These are phyloP conservation scores for Heliangelus exortis DNA, from an alignment of 2,797 vertebrate species.

Conservation along the genomic window DNA sequence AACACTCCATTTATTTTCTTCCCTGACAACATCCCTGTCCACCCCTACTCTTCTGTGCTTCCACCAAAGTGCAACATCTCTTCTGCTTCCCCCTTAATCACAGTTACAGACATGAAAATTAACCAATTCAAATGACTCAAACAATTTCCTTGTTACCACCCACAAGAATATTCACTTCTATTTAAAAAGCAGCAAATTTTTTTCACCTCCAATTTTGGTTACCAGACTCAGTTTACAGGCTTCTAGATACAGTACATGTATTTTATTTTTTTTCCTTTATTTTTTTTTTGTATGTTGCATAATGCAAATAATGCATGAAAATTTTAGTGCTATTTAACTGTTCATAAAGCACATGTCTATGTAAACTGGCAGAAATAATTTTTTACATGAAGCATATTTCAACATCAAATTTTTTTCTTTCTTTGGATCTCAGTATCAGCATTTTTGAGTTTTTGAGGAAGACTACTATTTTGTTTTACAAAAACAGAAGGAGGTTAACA, in stretches of 20 bases:
- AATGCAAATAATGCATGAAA: neutral
- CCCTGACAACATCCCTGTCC: neutral
- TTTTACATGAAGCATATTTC: neutral
- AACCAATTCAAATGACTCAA: neutral
- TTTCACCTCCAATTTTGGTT: neutral
- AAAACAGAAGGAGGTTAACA: neutral
- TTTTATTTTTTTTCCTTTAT: no score
- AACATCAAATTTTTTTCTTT: fast-evolving
- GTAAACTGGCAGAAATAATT: neutral
- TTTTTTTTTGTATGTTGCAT: neutral
- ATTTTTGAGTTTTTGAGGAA: neutral
- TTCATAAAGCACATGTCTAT: neutral
- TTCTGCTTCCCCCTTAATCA: neutral
- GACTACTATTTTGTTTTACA: neutral
- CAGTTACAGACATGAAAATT: neutral
- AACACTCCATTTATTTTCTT: neutral
- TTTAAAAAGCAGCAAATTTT: neutral
- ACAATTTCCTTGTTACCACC: neutral
- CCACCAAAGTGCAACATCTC: neutral
- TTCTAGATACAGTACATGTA: neutral
- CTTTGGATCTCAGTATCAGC: neutral
- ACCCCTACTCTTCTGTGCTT: neutral
- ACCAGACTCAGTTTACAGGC: neutral
- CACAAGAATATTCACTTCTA: neutral
- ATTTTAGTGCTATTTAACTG: neutral